Conservation (phyloP, 2,113 vertebrate genomes). For the Ochotona curzoniae region DNA sequence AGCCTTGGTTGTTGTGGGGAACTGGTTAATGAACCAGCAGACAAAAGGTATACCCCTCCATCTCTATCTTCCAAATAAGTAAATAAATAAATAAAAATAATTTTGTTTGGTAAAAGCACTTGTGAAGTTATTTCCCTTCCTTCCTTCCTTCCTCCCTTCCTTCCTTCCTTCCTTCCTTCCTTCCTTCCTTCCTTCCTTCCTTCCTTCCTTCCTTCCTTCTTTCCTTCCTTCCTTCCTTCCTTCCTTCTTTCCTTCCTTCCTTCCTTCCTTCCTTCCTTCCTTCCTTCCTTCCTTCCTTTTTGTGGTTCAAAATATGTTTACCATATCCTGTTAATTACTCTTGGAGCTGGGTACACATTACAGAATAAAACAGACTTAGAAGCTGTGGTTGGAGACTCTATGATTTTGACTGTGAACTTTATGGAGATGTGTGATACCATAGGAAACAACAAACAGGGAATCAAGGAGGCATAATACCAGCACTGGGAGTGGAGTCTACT, state of each 20-base stretch:
- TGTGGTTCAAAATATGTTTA: conserved; percentile 7
- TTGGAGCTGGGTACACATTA: neutral
- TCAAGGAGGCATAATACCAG: neutral
- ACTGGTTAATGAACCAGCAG: too few relatives aligned
- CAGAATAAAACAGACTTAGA: neutral
- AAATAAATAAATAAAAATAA: too few relatives aligned
- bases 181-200: too few relatives aligned
- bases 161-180: too few relatives aligned
- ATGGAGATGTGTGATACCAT: neutral
- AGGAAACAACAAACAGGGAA: neutral
- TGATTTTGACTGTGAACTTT: neutral
- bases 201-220: neutral
- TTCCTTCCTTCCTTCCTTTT: neutral
- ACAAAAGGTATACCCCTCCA: too few relatives aligned
- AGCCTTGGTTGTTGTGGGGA: too few relatives aligned
- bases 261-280: accelerated
- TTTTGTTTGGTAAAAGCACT: neutral
- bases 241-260: too few relatives aligned
- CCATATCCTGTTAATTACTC: neutral
- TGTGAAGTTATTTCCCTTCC: neutral
- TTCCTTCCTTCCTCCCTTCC: neutral
- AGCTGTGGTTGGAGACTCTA: neutral
- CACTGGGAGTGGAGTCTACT: neutral
- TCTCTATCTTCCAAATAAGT: too few relatives aligned
- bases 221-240: too few relatives aligned